These are phyloP conservation scores for Nixonia krombeini DNA, from an alignment of 1,140 invertebrate species.

Conservation along the genomic window DNA sequence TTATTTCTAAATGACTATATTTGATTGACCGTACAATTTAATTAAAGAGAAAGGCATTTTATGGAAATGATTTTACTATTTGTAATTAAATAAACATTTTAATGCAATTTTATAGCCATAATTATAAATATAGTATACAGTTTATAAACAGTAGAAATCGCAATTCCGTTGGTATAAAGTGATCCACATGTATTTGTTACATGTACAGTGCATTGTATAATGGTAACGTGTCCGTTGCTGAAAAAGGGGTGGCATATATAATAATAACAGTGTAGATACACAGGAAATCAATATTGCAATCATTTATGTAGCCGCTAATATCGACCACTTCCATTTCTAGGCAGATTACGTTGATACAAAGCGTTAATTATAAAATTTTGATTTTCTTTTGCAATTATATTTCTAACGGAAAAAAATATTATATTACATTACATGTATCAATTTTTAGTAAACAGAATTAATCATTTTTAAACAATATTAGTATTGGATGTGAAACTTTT, in stretches of 20 bases:
- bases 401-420: too few relatives aligned
- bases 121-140: too few relatives aligned
- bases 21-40: too few relatives aligned
- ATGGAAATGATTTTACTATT: too few relatives aligned
- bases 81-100: too few relatives aligned
- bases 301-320: background rate
- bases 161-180: too few relatives aligned
- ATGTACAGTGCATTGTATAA: background rate
- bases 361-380: conserved; percentile 5
- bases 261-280: background rate
- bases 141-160: too few relatives aligned
- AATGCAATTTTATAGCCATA: too few relatives aligned
- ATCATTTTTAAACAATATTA: too few relatives aligned
- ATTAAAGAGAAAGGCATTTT: too few relatives aligned
- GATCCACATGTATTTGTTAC: conserved; percentile 10
- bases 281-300: conserved; percentile 7
- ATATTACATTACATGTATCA: background rate
- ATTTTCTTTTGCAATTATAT: background rate
- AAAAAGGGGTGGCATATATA: background rate
- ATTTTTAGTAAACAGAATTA: background rate
- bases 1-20: too few relatives aligned
- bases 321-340: background rate
- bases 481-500: too few relatives aligned
- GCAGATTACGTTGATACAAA: conserved; percentile 1
- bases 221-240: background rate